Conservation (phyloP, 2,797 vertebrate species). For the Sylvia borin region DNA sequence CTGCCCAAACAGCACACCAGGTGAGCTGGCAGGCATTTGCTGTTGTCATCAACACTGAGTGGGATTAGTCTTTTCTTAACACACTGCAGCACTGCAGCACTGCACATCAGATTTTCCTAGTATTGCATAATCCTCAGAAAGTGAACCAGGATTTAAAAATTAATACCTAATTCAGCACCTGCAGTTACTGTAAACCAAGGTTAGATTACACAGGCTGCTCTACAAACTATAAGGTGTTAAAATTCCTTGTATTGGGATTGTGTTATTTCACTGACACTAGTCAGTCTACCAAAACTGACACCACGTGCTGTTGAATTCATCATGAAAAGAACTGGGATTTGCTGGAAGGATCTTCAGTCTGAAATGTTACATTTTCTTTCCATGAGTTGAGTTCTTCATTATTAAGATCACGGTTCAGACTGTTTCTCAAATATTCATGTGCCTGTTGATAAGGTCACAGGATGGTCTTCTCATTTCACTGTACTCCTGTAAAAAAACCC, state of each 20-base stretch:
- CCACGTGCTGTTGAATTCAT: not conserved
- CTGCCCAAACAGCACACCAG: not conserved
- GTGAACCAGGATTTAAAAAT: not conserved
- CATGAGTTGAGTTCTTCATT: not conserved
- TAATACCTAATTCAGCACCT: not conserved
- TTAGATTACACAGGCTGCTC: not conserved
- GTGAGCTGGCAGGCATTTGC: not conserved
- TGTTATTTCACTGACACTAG: not conserved
- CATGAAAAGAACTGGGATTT: not conserved
- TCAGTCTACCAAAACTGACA: not conserved
- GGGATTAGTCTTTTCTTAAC: not conserved
- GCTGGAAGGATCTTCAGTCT: slow-evolving; percentile 10
- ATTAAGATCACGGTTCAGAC: slow-evolving; percentile 21
- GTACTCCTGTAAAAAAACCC: slow-evolving; percentile 13
- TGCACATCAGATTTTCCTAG: not conserved
- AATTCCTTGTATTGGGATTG: not conserved
- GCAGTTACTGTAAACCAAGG: not conserved
- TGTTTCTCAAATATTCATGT: not conserved
- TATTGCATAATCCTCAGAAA: not conserved
- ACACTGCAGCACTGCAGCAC: not conserved
- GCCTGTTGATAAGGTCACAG: not conserved
- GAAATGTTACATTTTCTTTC: not conserved
- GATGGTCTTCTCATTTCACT: not conserved
- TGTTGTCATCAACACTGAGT: not conserved
- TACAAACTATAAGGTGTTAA: not conserved